Evolutionary conservation across 1,140 invertebrate genomes (phyloP).

Genomic region (Magallana angulata): DNA sequence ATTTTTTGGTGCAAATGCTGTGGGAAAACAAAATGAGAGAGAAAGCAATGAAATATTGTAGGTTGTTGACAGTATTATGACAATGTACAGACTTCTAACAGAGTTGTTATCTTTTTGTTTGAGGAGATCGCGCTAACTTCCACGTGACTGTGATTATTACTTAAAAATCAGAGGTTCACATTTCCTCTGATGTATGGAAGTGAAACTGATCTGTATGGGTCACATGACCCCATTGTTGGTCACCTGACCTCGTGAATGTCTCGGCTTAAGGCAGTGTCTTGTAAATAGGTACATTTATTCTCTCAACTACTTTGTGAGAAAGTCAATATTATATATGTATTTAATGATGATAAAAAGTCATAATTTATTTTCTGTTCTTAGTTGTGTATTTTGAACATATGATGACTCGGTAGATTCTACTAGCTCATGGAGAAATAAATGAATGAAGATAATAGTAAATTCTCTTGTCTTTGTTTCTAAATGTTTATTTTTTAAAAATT

Average conservation of each 20-base stretch:
- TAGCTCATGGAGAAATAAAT: constrained; percentile 38
- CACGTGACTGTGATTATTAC: constrained; percentile 14
- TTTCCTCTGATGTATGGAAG: background rate
- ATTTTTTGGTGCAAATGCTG: constrained; percentile 8
- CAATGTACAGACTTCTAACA: background rate
- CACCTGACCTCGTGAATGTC: constrained; percentile 6
- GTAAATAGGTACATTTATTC: constrained; percentile 8
- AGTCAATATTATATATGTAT: constrained; percentile 35
- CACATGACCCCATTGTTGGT: background rate
- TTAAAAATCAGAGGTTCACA: background rate
- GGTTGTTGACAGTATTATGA: constrained; percentile 31
- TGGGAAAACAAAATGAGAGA: background rate
- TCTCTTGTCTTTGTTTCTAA: background rate
- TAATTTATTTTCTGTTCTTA: constrained; percentile 37
- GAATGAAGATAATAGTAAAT: constrained; percentile 7
- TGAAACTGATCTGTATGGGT: constrained; percentile 1
- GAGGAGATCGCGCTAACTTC: constrained; percentile 7
- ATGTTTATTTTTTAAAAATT: too few species aligned
- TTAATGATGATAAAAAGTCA: constrained; percentile 35
- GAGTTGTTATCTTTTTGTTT: constrained; percentile 3
- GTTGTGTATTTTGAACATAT: constrained; percentile 32
- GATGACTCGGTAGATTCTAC: constrained; percentile 34
- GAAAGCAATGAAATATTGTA: background rate
- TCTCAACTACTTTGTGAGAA: constrained; percentile 18
- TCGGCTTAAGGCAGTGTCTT: constrained; percentile 13